These are phyloP conservation scores for Acrocephalus kingi DNA, from an alignment of 2,113 vertebrate species.

Conservation along the genomic window DNA sequence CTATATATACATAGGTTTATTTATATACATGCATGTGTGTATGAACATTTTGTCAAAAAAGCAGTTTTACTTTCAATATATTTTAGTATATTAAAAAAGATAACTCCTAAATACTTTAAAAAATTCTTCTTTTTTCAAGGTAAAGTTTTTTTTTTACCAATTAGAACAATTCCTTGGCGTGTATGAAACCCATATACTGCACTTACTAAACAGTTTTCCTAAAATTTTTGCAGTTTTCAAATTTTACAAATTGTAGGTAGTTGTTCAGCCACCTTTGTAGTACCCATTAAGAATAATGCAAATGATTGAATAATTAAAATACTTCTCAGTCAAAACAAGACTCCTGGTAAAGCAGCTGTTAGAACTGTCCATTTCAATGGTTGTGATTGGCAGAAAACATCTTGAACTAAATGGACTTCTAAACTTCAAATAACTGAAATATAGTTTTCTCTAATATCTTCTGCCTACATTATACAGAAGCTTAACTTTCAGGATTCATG, in stretches of 20 bases:
- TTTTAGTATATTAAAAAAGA: background rate
- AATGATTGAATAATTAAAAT: background rate
- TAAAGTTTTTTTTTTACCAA: no score
- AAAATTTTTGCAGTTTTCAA: background rate
- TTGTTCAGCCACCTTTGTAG: background rate
- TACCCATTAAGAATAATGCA: background rate
- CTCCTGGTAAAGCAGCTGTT: background rate
- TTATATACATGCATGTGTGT: accelerated
- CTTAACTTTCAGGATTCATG: background rate
- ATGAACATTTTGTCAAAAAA: background rate
- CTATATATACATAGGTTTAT: background rate
- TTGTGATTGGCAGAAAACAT: background rate
- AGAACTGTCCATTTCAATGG: background rate
- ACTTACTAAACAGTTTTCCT: background rate
- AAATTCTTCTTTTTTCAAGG: background rate
- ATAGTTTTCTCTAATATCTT: background rate
- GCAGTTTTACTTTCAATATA: background rate
- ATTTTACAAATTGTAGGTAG: background rate
- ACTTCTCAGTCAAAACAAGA: background rate
- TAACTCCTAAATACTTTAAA: background rate
- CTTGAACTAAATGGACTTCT: background rate
- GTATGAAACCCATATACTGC: background rate
- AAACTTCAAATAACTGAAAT: background rate
- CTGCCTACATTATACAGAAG: background rate
- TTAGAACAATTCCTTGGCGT: background rate